Percentiles rank a stretch among this genome's conserved stretches.
Evolutionary conservation across 2,888 invertebrate genomes (phyloP).

Genomic region (Drosophila suboccidentalis): DNA sequence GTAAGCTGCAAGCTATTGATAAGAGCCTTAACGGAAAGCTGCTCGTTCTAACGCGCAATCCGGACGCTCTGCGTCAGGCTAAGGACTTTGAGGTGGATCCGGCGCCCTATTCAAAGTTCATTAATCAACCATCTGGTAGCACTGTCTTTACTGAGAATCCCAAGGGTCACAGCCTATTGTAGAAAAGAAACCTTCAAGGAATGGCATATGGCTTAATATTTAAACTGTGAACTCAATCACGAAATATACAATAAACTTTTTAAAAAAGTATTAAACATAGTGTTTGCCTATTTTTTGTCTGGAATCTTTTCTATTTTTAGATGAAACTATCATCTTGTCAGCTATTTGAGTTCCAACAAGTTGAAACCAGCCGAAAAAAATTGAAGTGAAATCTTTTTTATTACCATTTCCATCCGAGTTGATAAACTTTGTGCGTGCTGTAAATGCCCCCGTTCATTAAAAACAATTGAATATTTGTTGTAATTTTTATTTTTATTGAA

Average conservation of each 20-base stretch:
- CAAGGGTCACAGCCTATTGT: slow-evolving; percentile 50
- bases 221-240: slow-evolving; percentile 11
- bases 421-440: background rate
- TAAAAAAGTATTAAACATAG: slow-evolving; percentile 21
- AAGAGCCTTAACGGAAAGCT: slow-evolving; percentile 66
- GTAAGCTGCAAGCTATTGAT: slow-evolving; percentile 57
- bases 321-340: too few species aligned
- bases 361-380: too few species aligned
- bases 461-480: slow-evolving; percentile 22
- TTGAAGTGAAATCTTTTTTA: too few species aligned
- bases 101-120: slow-evolving; percentile 76
- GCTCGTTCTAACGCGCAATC: slow-evolving; percentile 65
- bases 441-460: background rate
- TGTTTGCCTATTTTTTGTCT: background rate
- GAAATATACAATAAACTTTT: slow-evolving; percentile 17
- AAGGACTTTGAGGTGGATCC: slow-evolving; percentile 39
- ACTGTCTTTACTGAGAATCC: slow-evolving; percentile 79
- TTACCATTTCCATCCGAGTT: too few species aligned
- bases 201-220: slow-evolving; percentile 21
- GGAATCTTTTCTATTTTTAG: too few species aligned
- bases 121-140: slow-evolving; percentile 60
- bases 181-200: background rate
- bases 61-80: slow-evolving; percentile 36
- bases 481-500: slow-evolving; percentile 75
- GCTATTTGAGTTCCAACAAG: too few species aligned